Conservation (phyloP, 1,140 invertebrate species). For the Atta colombica region DNA sequence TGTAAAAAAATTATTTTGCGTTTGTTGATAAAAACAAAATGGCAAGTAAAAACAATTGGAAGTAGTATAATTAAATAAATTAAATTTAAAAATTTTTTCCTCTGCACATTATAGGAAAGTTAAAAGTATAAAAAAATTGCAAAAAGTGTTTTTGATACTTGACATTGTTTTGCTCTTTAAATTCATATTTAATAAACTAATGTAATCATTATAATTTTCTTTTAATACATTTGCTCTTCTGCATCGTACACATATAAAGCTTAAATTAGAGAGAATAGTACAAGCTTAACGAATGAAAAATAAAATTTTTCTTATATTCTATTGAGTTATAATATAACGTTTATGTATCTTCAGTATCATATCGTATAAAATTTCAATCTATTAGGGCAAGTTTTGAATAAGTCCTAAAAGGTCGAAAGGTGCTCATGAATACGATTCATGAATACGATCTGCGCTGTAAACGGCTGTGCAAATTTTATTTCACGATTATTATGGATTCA, state of each 20-base stretch:
- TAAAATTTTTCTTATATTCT: background rate
- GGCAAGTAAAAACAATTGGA: background rate
- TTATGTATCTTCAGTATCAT: too few relatives aligned
- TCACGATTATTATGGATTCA: slow-evolving; percentile 34
- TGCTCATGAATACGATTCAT: background rate
- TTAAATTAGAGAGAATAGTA: background rate
- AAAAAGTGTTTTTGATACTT: background rate
- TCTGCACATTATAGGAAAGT: background rate
- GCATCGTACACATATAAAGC: background rate
- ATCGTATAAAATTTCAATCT: background rate
- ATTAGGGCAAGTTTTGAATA: background rate
- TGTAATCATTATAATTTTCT: background rate
- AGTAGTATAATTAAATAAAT: background rate
- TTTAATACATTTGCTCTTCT: background rate
- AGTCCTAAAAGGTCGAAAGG: background rate
- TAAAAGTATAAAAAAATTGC: background rate
- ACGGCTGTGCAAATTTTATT: slow-evolving; percentile 16
- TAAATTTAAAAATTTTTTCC: too few relatives aligned
- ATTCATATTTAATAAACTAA: slow-evolving; percentile 7
- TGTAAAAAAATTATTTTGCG: background rate
- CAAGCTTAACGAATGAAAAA: background rate
- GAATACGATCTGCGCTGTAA: background rate
- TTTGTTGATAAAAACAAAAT: background rate
- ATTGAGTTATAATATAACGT: background rate
- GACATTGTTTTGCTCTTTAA: background rate